Evolutionary conservation across 2,888 invertebrate species (phyloP), one percentile per base, ranked within the genome.

Genomic region (Himalopsyche tibetana): DNA sequence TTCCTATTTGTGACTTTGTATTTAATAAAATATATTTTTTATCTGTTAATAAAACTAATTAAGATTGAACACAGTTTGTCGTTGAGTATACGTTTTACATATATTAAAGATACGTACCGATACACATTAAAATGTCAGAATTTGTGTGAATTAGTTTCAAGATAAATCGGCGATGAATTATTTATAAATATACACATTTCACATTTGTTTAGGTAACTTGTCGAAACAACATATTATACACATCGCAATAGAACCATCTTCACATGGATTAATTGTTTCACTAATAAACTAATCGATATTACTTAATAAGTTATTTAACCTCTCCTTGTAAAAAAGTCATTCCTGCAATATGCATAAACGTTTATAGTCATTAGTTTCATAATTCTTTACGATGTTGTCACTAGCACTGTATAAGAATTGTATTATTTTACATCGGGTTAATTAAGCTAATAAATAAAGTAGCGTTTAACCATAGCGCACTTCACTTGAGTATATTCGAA

Each of bases 161-260:
- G 4, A 51, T 2, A 74, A 74, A 74, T 28, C 38, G 51, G 15
- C 51, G 11, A 69, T 69, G 69, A 69, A 28, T 56, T 56, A n/a
- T n/a, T 17, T 17, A 56, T 56, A 4, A 69, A 69, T 12, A 82
- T 28, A 82, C 82, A 82, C 55, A 82, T 40, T 80, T 80, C 40
- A 40, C 19, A 80, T 28, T 82, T 51, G 5, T 28, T 74, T 3
- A 2, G 28, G 63, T 19, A 63, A 63, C 1, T 38, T 36, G 12
- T 36, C 15, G 36, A 82, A 55, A 82, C 17, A 82, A 55, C 19
- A 84, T 82, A 84, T 42, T 63, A 42, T 19, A 82, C 85, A 38
- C 82, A 82, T 82, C 55, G 79, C 42, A 55, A 82, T 79, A 12
- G 12, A 82, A 82, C 45, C 85, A 85, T 82, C 74, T 74, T 82